phyloP scores from a whole-genome alignment of 2,113 vertebrate species.

The Aptenodytes patagonicus region DNA sequence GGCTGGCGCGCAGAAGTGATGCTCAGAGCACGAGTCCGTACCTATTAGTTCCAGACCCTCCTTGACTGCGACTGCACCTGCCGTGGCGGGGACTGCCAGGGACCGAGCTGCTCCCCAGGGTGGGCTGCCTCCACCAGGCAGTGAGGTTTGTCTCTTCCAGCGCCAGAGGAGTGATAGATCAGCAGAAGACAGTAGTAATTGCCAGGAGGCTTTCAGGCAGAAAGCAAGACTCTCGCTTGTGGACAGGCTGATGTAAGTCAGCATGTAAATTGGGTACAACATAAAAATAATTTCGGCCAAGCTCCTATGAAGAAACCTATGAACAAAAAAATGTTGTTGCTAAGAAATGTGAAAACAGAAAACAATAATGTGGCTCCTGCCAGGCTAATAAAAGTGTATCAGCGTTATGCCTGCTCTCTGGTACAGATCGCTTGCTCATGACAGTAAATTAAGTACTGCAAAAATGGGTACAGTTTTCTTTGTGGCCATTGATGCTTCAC shows the following conservation, averaged over 20 bases:
- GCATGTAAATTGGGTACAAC: slow-evolving; percentile 26
- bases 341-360: slow-evolving; percentile 50
- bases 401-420: neutral
- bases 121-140: neutral
- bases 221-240: neutral
- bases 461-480: slow-evolving; percentile 24
- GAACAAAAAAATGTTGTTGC: slow-evolving; percentile 12
- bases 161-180: neutral
- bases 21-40: neutral
- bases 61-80: neutral
- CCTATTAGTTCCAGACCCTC: neutral
- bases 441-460: slow-evolving; percentile 47
- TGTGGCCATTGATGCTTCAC: slow-evolving; percentile 31
- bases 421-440: neutral
- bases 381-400: slow-evolving; percentile 14
- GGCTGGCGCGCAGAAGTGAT: accelerated
- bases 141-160: neutral
- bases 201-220: slow-evolving; percentile 21
- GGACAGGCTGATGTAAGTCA: slow-evolving; percentile 23
- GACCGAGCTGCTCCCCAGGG: neutral
- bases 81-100: neutral
- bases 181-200: neutral
- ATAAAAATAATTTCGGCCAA: neutral
- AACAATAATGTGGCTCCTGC: slow-evolving; percentile 38
- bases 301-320: neutral